These are phyloP conservation scores for Drosophila subquinaria DNA, from an alignment of 2,888 invertebrate species.

Conservation along the genomic window DNA sequence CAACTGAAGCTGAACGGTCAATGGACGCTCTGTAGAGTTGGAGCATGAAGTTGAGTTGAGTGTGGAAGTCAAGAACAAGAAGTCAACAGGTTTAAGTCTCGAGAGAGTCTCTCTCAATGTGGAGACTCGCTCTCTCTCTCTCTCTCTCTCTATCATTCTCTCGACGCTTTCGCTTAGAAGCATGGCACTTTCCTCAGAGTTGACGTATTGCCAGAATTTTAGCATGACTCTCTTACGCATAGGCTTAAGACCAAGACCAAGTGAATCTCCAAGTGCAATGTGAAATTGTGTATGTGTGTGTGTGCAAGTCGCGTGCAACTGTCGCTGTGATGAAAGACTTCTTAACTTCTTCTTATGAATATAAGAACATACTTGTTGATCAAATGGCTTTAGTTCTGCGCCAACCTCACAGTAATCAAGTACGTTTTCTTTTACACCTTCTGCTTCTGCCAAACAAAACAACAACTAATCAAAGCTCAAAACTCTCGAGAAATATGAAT, in stretches of 20 bases:
- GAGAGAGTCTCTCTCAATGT: neutral
- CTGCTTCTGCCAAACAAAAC: neutral
- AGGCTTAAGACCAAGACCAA: neutral
- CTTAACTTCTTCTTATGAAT: slow-evolving; percentile 82
- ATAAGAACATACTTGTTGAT: slow-evolving; percentile 85
- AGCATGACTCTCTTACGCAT: slow-evolving; percentile 53
- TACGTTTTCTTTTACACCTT: slow-evolving; percentile 69
- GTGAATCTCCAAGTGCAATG: slow-evolving; percentile 14
- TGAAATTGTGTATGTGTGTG: neutral
- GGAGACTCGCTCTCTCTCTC: slow-evolving; percentile 11
- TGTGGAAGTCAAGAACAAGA: slow-evolving; percentile 12
- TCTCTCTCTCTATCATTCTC: slow-evolving; percentile 21
- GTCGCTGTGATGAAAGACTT: slow-evolving; percentile 80
- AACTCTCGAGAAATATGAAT: neutral
- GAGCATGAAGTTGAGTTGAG: slow-evolving; percentile 29
- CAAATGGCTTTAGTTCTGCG: slow-evolving; percentile 85
- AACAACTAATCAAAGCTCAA: slow-evolving; percentile 9
- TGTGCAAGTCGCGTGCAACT: slow-evolving; percentile 36
- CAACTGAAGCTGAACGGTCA: slow-evolving; percentile 82
- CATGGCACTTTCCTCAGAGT: slow-evolving; percentile 53
- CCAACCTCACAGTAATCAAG: slow-evolving; percentile 86
- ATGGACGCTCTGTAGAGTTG: slow-evolving; percentile 77
- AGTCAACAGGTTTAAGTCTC: slow-evolving; percentile 61
- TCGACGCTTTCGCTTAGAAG: slow-evolving; percentile 39
- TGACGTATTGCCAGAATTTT: slow-evolving; percentile 57